phyloP scores from a whole-genome alignment of 2,113 vertebrate species.

The Ellobius talpinus region DNA sequence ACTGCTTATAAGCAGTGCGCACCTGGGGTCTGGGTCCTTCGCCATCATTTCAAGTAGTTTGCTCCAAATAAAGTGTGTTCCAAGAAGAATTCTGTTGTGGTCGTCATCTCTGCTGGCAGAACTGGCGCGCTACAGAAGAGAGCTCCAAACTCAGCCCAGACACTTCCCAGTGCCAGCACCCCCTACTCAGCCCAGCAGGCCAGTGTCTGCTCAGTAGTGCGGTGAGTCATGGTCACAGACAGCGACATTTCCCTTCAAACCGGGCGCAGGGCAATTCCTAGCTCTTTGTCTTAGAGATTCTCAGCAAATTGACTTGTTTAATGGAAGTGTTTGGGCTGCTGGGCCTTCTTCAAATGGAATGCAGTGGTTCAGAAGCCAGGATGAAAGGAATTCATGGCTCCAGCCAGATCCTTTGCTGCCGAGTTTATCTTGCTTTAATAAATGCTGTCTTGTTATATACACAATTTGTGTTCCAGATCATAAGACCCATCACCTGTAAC shows the following conservation, averaged over 20 bases:
- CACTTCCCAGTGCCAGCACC: accelerated
- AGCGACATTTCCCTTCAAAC: not conserved
- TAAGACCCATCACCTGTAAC: slow-evolving; percentile 45
- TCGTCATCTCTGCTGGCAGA: too few species aligned
- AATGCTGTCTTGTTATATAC: slow-evolving; percentile 59
- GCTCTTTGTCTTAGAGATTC: not conserved
- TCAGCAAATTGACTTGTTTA: slow-evolving; percentile 64
- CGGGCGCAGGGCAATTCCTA: not conserved
- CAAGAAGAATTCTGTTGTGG: too few species aligned
- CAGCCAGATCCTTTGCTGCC: not conserved
- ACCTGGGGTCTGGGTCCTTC: too few species aligned
- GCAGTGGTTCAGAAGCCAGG: slow-evolving; percentile 26
- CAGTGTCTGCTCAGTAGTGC: not conserved
- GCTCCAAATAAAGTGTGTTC: too few species aligned
- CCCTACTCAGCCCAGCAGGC: not conserved
- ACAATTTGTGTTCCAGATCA: slow-evolving; percentile 65
- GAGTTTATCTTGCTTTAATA: slow-evolving; percentile 74
- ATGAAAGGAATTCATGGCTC: slow-evolving; percentile 43
- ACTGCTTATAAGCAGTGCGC: too few species aligned
- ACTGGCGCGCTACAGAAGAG: too few species aligned
- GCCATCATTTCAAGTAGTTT: too few species aligned
- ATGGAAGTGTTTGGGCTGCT: slow-evolving; percentile 12
- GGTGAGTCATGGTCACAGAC: not conserved
- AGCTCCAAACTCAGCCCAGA: not conserved
- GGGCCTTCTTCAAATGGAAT: slow-evolving; percentile 73